Evolutionary conservation across 2,797 vertebrate genomes (phyloP), one percentile per base, ranked within the genome.

Genomic region (Thaleichthys pacificus): DNA sequence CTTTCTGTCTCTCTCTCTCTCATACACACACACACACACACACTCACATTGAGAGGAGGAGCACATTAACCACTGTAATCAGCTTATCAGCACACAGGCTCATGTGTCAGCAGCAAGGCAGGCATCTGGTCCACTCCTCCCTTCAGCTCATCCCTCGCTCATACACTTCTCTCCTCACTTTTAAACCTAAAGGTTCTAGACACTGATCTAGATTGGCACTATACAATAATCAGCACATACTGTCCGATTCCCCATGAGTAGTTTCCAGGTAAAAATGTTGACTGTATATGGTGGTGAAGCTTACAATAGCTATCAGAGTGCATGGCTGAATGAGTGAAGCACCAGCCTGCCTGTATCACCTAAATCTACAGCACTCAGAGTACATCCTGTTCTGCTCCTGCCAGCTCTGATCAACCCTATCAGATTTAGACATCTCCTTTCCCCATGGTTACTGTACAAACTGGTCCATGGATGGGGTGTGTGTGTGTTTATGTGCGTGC

Each of bases 71-170:
- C 49, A 14, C 42, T 66, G 15, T 14, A 15, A 66, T 73, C 66
- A 66, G 42, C 62, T 61, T 63, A 21, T 1, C 74, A 24, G 28
- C 30, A 62, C 64, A 24, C 42, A 66, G 70, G 4, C n/a, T 42
- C 21, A 17, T 24, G 60, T 47, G 3, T 61, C 11, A 61, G 28
- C 47, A 42, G 21, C 12, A 47, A 74, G 58, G 30, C 35, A 17
- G 70, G 61, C 47, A 63, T 71, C 61, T 66, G 51, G 56, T 62
- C n/a, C 35, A 38, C 30, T 57, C 5, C 17, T 67, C 58, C 32
- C 22, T 28, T 38, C 7, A 14, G 8, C 66, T 54, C 21, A 26
- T 17, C 63, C n/a, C 42, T 51, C 42, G 1, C 42, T n/a, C 22
- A n/a, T 15, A 42, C 8, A 12, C 11, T 47, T 3, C 5, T 6